A percentile compares a stretch with the other conserved stretches of the same genome.
phyloP scores from a whole-genome alignment of 2,797 vertebrate genomes.

The Phalanger gymnotis region DNA sequence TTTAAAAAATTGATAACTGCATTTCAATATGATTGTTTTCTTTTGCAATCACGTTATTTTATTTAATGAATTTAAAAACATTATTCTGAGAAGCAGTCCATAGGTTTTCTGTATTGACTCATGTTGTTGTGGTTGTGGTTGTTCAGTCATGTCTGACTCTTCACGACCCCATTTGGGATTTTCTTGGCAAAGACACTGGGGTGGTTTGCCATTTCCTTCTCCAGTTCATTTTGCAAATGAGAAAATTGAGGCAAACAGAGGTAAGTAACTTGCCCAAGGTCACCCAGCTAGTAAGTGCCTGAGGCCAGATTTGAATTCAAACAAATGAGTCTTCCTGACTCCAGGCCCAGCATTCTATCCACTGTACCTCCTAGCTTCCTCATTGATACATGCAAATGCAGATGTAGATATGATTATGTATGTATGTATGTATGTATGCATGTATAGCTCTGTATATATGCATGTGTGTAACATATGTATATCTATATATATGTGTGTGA shows the following conservation, averaged over 20 bases:
- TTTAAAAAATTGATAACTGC: neutral
- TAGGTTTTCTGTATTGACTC: neutral
- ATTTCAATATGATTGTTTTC: neutral
- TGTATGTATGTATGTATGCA: too few relatives aligned
- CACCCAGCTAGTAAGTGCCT: neutral
- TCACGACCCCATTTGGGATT: neutral
- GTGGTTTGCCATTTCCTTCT: neutral
- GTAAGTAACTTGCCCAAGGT: neutral
- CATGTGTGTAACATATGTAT: too few relatives aligned
- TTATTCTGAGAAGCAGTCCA: neutral
- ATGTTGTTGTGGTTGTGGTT: neutral
- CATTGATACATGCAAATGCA: neutral
- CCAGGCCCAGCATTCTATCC: neutral
- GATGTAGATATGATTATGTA: accelerated
- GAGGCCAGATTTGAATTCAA: neutral
- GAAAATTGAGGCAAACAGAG: neutral
- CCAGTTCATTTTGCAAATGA: neutral
- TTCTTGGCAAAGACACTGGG: neutral
- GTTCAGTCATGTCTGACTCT: neutral
- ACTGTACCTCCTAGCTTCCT: neutral
- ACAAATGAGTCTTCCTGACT: neutral
- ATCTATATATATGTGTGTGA: too few relatives aligned
- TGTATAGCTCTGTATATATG: too few relatives aligned
- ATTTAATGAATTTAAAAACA: neutral
- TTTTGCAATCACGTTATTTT: neutral